phyloP scores from a whole-genome alignment of 2,113 vertebrate species.

The Camelus dromedarius region DNA sequence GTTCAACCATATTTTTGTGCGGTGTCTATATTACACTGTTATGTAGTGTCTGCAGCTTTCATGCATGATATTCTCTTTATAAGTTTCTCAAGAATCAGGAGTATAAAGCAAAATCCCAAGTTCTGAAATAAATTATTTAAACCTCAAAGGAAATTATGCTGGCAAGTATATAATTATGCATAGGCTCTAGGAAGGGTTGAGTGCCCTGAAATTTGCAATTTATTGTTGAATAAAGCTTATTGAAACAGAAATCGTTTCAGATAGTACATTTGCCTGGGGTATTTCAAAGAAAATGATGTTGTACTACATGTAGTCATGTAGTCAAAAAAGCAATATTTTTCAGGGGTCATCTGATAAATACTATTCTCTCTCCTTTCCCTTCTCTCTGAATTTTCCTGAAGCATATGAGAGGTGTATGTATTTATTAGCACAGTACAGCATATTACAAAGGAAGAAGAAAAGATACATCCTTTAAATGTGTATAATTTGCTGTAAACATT shows the following conservation, averaged over 20 bases:
- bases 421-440: background rate
- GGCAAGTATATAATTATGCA: conserved; percentile 2
- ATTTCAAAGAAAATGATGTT: conserved; percentile 51
- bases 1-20: background rate
- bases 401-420: background rate
- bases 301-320: background rate
- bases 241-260: conserved; percentile 54
- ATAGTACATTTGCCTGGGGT: background rate
- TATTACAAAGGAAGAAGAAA: background rate
- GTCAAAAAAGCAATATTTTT: conserved; percentile 32
- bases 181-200: background rate
- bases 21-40: background rate
- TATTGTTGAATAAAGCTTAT: conserved; percentile 46
- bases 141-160: conserved; percentile 36
- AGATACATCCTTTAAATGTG: background rate
- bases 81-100: background rate
- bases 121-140: conserved; percentile 74
- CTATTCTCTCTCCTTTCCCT: background rate
- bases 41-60: background rate
- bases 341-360: conserved; percentile 14
- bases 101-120: background rate
- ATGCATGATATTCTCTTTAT: background rate
- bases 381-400: background rate
- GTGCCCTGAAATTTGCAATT: conserved; percentile 9
- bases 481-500: background rate